Conservation (phyloP, 2,797 vertebrate genomes). For the Pangasius djambal region DNA sequence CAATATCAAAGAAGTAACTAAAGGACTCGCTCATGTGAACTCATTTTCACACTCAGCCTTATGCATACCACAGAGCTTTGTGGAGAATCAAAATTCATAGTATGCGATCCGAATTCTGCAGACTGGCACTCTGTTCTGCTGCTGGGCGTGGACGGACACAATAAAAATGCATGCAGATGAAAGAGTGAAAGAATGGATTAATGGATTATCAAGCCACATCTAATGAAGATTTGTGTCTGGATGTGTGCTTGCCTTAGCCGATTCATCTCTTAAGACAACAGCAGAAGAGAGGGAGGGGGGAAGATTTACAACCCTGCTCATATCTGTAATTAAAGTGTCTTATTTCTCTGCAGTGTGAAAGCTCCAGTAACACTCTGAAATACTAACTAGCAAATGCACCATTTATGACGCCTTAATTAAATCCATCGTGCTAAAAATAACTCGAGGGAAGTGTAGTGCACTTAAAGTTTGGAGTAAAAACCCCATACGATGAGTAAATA, state of each 20-base stretch:
- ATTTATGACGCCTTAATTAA: slow-evolving; percentile 52
- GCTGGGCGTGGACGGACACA: slow-evolving; percentile 63
- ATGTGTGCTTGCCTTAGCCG: slow-evolving; percentile 66
- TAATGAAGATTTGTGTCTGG: slow-evolving; percentile 75
- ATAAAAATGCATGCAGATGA: slow-evolving; percentile 63
- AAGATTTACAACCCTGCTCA: slow-evolving; percentile 63
- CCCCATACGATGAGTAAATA: background rate
- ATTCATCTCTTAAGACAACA: slow-evolving; percentile 71
- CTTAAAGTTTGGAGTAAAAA: slow-evolving; percentile 14
- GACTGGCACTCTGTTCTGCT: slow-evolving; percentile 60
- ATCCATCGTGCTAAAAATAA: slow-evolving; percentile 46
- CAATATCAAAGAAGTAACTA: slow-evolving; percentile 37
- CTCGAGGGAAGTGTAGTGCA: slow-evolving; percentile 1
- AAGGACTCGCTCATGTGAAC: slow-evolving; percentile 14
- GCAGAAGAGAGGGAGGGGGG: slow-evolving; percentile 57
- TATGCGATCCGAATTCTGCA: slow-evolving; percentile 8
- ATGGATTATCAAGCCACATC: slow-evolving; percentile 73
- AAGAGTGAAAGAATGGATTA: slow-evolving; percentile 71
- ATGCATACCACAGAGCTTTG: slow-evolving; percentile 42
- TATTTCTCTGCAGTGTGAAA: slow-evolving; percentile 53
- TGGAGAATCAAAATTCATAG: slow-evolving; percentile 36
- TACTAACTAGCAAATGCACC: slow-evolving; percentile 46
- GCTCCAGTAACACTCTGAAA: slow-evolving; percentile 44
- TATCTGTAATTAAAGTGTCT: slow-evolving; percentile 64
- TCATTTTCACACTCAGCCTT: slow-evolving; percentile 30